phyloP scores from a whole-genome alignment of 2,113 vertebrate species.

The Mastomys coucha region DNA sequence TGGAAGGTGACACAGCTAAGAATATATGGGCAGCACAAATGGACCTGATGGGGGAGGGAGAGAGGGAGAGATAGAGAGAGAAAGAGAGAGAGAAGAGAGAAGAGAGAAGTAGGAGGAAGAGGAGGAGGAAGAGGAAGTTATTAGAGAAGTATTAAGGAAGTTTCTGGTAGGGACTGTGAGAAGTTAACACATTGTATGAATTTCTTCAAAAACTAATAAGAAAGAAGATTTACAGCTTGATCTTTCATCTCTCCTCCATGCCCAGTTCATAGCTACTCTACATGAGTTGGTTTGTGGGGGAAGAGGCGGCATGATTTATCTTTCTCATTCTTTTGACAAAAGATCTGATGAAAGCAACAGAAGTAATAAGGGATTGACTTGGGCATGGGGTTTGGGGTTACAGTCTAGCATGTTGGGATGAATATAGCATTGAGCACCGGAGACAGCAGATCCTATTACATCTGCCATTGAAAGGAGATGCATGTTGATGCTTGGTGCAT shows the following conservation, averaged over 20 bases:
- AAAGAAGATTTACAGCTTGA: neutral
- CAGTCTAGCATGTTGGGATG: neutral
- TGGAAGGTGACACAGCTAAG: neutral
- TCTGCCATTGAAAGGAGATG: neutral
- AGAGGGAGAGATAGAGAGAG: neutral
- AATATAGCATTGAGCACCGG: neutral
- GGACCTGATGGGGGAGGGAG: neutral
- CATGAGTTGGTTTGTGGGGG: neutral
- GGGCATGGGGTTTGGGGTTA: neutral
- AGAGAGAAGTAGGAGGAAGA: neutral
- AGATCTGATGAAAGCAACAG: neutral
- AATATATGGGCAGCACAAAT: neutral
- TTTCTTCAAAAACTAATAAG: neutral
- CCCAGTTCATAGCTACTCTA: neutral
- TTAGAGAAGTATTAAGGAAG: too few species aligned
- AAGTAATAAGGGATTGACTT: neutral
- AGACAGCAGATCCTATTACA: neutral
- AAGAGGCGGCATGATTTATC: neutral
- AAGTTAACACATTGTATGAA: neutral
- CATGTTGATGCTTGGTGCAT: too few species aligned
- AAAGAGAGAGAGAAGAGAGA: neutral
- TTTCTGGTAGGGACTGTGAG: neutral
- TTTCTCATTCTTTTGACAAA: neutral
- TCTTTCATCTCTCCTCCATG: neutral
- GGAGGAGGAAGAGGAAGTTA: neutral